A percentile compares a stretch with the other conserved stretches of the same genome.
Evolutionary conservation across 1,140 invertebrate genomes (phyloP).

Genomic region (Leptinotarsa lineolata): DNA sequence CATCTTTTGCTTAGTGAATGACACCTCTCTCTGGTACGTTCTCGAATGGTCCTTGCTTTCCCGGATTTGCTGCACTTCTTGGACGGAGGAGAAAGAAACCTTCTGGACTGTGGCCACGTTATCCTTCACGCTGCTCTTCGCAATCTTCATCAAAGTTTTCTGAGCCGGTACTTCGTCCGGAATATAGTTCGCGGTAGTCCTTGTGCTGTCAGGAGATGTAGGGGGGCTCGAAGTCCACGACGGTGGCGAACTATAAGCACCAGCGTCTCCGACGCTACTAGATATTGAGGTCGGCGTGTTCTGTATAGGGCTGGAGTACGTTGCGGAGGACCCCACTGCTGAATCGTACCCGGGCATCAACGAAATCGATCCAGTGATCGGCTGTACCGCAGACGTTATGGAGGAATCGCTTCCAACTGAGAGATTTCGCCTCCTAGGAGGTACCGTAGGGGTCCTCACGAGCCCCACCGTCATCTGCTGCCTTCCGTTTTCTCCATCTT

Average conservation of each 20-base stretch:
- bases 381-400: constrained; percentile 54
- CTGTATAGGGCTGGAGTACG: constrained; percentile 58
- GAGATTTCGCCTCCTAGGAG: constrained; percentile 52
- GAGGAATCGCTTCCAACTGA: constrained; percentile 59
- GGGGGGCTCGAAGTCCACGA: constrained; percentile 66
- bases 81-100: constrained; percentile 64
- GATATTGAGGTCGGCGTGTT: constrained; percentile 55
- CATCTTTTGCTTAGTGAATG: constrained; percentile 30
- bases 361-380: constrained; percentile 57
- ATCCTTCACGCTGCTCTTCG: constrained; percentile 41
- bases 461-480: constrained; percentile 52
- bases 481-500: constrained; percentile 59
- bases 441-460: constrained; percentile 39
- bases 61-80: constrained; percentile 59
- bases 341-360: constrained; percentile 58
- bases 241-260: constrained; percentile 61
- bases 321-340: constrained; percentile 65
- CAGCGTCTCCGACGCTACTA: constrained; percentile 54
- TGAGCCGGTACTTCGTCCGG: constrained; percentile 55
- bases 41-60: constrained; percentile 17
- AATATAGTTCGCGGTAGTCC: constrained; percentile 62
- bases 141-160: constrained; percentile 35
- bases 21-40: constrained; percentile 19
- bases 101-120: constrained; percentile 59
- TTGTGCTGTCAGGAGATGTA: constrained; percentile 60